Evolutionary conservation across 2,888 invertebrate species (phyloP).

Genomic region (Thera obeliscata): DNA sequence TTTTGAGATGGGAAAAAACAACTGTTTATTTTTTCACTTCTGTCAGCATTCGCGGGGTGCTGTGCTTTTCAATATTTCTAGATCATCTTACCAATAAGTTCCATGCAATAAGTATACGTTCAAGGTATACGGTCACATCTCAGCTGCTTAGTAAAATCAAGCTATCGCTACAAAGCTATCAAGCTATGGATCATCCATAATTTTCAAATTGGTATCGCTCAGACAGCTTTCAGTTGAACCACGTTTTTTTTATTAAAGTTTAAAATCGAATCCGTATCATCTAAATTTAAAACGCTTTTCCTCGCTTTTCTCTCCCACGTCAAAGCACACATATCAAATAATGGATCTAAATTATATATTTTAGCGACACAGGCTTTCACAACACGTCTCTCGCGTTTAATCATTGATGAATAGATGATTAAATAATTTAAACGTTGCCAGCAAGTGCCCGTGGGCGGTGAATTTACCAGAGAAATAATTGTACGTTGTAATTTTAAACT

Average conservation of each 20-base stretch:
- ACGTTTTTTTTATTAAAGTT: background rate
- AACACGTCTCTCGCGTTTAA: conserved; percentile 35
- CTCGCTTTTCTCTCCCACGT: conserved; percentile 4
- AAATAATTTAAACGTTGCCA: conserved; percentile 35
- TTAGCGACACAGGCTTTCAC: conserved; percentile 25
- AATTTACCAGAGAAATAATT: conserved; percentile 16
- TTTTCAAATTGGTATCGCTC: no score
- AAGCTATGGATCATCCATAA: no score
- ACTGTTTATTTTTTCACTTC: background rate
- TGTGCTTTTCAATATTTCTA: no score
- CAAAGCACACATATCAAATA: conserved; percentile 11
- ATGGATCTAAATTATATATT: conserved; percentile 17
- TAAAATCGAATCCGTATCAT: no score
- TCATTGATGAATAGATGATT: conserved; percentile 37
- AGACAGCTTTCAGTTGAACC: no score
- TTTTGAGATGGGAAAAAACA: background rate
- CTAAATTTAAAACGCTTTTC: background rate
- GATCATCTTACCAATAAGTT: no score
- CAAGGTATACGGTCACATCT: no score
- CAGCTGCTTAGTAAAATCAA: no score
- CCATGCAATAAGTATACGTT: no score
- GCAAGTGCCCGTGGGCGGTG: conserved; percentile 25
- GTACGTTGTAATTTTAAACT: conserved; percentile 24
- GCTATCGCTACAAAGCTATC: no score
- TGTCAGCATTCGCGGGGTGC: no score